A percentile compares a stretch with the other conserved stretches of the same genome.
phyloP scores from a whole-genome alignment of 2,888 invertebrate species.

The Digitonthophagus gazella region DNA sequence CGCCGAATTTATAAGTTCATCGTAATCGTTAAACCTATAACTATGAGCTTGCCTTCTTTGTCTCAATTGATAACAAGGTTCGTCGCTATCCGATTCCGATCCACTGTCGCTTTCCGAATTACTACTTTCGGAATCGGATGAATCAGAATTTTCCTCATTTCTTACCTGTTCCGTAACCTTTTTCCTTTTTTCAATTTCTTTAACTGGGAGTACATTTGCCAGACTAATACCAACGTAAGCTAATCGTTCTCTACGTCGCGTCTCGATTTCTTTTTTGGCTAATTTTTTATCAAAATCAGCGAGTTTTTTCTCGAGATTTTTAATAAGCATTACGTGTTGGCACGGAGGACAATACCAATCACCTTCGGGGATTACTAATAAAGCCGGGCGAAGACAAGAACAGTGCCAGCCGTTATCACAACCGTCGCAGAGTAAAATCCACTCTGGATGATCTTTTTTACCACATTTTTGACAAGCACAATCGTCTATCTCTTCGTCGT shows the following conservation, averaged over 20 bases:
- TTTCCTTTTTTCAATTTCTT: constrained; percentile 36
- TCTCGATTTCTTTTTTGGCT: constrained; percentile 65
- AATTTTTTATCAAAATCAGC: constrained; percentile 73
- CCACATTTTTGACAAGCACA: constrained; percentile 88
- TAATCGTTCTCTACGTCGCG: constrained; percentile 65
- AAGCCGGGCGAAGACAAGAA: constrained; percentile 87
- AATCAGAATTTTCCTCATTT: constrained; percentile 31
- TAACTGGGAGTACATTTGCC: constrained; percentile 63
- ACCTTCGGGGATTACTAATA: constrained; percentile 93
- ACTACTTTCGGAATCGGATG: constrained; percentile 23
- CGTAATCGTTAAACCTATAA: constrained; percentile 89
- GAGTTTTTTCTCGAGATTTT: constrained; percentile 71
- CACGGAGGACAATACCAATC: constrained; percentile 99
- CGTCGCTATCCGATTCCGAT: constrained; percentile 56
- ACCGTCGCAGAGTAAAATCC: constrained; percentile 93
- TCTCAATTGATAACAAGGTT: constrained; percentile 81
- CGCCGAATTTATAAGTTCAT: constrained; percentile 92
- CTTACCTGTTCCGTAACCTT: constrained; percentile 35
- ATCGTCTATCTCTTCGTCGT: constrained; percentile 54
- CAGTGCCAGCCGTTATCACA: constrained; percentile 99
- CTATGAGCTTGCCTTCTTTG: constrained; percentile 78
- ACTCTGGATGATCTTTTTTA: constrained; percentile 92
- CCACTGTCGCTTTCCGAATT: not conserved
- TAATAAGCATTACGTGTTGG: constrained; percentile 83
- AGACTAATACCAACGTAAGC: constrained; percentile 74